Evolutionary conservation across 2,888 invertebrate genomes (phyloP).

Genomic region (Pomacea canaliculata): DNA sequence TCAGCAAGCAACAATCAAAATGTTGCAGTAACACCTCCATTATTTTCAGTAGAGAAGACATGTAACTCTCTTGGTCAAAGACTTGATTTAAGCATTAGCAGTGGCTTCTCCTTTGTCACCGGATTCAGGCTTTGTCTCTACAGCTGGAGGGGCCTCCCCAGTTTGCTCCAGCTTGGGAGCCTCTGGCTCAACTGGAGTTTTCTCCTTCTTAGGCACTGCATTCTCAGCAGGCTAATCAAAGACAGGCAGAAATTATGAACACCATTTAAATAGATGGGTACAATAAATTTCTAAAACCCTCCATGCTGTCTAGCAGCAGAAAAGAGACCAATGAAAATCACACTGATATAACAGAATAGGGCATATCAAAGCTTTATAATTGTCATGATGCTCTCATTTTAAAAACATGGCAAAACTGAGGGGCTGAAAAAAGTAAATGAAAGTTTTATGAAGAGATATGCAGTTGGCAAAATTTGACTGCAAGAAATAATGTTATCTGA

Average conservation of each 20-base stretch:
- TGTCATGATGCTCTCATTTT: too few relatives aligned
- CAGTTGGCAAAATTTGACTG: too few relatives aligned
- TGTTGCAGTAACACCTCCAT: too few relatives aligned
- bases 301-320: not conserved
- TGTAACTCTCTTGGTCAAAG: too few relatives aligned
- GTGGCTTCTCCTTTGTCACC: constrained; percentile 3
- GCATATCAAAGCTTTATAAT: too few relatives aligned
- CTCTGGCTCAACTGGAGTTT: not conserved
- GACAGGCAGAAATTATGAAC: not conserved
- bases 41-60: too few relatives aligned
- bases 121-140: constrained; percentile 12
- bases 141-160: not conserved
- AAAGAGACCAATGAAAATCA: not conserved
- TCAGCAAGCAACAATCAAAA: too few relatives aligned
- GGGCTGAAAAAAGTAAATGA: too few relatives aligned
- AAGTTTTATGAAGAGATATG: too few relatives aligned
- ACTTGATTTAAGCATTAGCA: constrained; percentile 6
- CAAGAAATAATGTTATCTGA: too few relatives aligned
- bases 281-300: not conserved
- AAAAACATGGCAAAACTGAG: too few relatives aligned
- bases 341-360: too few relatives aligned
- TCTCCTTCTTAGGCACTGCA: not conserved
- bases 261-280: not conserved
- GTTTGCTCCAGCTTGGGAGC: constrained; percentile 4
- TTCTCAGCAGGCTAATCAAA: not conserved